Percentiles rank a stretch among this genome's conserved stretches.
Evolutionary conservation across 1,140 invertebrate species (phyloP).

Genomic region (Drosophila hydei): DNA sequence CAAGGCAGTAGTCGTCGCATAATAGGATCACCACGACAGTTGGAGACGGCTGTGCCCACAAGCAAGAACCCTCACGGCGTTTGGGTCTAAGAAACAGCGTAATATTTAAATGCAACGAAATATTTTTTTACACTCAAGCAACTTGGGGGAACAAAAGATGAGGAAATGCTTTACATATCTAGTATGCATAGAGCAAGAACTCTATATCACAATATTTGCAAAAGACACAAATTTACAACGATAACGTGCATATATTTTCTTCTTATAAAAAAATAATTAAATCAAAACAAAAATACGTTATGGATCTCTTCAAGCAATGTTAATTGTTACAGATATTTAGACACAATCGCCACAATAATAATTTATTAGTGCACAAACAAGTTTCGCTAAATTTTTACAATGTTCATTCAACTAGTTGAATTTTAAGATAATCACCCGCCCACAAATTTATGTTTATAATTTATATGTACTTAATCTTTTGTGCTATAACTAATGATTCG

Average conservation of each 20-base stretch:
- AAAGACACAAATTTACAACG: conserved; percentile 58
- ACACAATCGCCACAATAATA: conserved; percentile 26
- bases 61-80: conserved; percentile 98
- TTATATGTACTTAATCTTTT: conserved; percentile 45
- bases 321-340: conserved; percentile 65
- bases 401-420: conserved; percentile 27
- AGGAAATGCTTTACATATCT: conserved; percentile 64
- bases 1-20: conserved; percentile 94
- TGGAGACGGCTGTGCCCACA: conserved; percentile 96
- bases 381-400: conserved; percentile 30
- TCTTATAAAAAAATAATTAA: conserved; percentile 21
- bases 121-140: conserved; percentile 57
- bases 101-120: conserved; percentile 24
- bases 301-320: conserved; percentile 69
- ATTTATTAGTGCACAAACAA: conserved; percentile 29
- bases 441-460: conserved; percentile 27
- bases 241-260: conserved; percentile 54
- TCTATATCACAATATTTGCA: conserved; percentile 38
- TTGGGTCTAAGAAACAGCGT: conserved; percentile 91
- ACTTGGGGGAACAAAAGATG: conserved; percentile 69
- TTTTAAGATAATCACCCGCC: conserved; percentile 19
- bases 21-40: conserved; percentile 94
- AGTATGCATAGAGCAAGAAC: conserved; percentile 43
- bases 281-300: conserved; percentile 31
- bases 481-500: conserved; percentile 41